A percentile compares a stretch with the other conserved stretches of the same genome.
Conservation (phyloP, 2,888 invertebrate genomes). For the Leistus spinibarbis region DNA sequence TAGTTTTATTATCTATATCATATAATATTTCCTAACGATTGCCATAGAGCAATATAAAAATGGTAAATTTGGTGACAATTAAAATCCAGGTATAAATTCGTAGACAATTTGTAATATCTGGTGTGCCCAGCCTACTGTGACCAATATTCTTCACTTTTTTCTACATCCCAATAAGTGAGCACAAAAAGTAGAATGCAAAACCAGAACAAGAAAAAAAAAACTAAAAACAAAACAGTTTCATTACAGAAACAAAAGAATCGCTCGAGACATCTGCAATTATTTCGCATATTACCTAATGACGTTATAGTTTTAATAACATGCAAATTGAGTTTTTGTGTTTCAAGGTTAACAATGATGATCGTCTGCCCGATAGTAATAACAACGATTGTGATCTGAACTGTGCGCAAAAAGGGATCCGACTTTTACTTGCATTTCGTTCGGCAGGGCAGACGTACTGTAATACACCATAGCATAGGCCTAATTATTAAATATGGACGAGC, state of each 20-base stretch:
- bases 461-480: not conserved
- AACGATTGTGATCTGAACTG: constrained; percentile 21
- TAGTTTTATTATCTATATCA: no score
- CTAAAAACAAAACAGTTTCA: constrained; percentile 16
- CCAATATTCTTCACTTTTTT: constrained; percentile 34
- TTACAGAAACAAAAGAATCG: constrained; percentile 34
- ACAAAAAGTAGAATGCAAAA: not conserved
- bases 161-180: constrained; percentile 14
- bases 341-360: constrained; percentile 32
- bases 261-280: constrained; percentile 27
- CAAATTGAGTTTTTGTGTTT: constrained; percentile 34
- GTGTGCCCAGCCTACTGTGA: constrained; percentile 16
- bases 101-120: constrained; percentile 11
- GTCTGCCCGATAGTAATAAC: constrained; percentile 27
- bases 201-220: no score
- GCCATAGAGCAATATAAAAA: not conserved
- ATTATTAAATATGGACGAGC: not conserved
- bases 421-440: constrained; percentile 3
- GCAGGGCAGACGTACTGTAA: not conserved
- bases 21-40: no score
- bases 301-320: constrained; percentile 37
- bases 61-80: not conserved
- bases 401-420: constrained; percentile 15
- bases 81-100: not conserved
- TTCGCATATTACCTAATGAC: constrained; percentile 35